Evolutionary conservation across 2,113 vertebrate genomes (phyloP), one percentile per base, ranked within the genome.

Genomic region (Chamaetylas fuelleborni): DNA sequence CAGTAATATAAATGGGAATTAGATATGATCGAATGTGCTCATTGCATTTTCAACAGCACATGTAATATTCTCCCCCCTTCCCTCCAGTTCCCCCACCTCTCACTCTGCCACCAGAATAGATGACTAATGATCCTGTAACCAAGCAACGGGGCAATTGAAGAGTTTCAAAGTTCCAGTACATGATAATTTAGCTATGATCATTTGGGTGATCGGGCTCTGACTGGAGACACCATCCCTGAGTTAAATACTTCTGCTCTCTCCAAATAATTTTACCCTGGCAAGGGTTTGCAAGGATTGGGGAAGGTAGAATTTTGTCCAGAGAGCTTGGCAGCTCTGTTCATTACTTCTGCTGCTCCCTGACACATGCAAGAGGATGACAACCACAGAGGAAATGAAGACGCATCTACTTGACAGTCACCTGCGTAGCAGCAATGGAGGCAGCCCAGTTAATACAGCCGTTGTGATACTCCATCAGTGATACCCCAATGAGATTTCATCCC

Each of bases 81-180:
- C 72, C 77, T 95, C 80, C 83, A 86, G 88, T 94, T 92, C 86
- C 91, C 86, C 90, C 83, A 94, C 86, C 93, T 84, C 78, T 94
- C 64, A 95, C 96, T 92, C 95, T 96, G 92, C 96, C 95, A 94
- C 36, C 80, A 96, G 95, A 97, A 95, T 96, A 97, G 90, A 82
- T 97, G 97, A 98, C 95, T 97, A 98, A 98, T 94, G 97, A 97
- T 95, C 95, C 92, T 89, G 98, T 98, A 98, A 97, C 98, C 96
- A 98, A 95, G 98, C 98, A 98, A 98, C 98, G 42, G 80, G 96
- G 93, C 93, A 93, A 94, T 83, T 95, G 88, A 96, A 96, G 96
- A 97, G 94, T 96, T 97, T 97, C 97, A 58, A 97, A 98, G 97
- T 98, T 98, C 97, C 97, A 97, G 90, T 91, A 96, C 94, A 97